Base-by-base conservation (phyloP, 2,888 invertebrate genomes). In the Sarcophaga caerulescens region DNA sequence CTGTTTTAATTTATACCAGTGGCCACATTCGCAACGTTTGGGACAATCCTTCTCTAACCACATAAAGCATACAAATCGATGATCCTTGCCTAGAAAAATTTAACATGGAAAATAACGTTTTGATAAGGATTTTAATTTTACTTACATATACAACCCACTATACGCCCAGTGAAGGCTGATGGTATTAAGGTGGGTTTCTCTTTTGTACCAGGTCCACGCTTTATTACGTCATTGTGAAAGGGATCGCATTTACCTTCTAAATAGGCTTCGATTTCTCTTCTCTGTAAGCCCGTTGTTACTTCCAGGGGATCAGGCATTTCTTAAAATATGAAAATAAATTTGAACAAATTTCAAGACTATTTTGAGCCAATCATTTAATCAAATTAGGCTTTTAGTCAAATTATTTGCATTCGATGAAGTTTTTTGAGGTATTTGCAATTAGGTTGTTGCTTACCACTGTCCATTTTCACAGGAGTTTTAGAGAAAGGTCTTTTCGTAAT, bases 11-110 rank as follows among this genome's bases (percentile, higher is more conserved):
- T 97, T 97, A 94, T 97, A 99, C 97, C 97, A 99, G 93, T 98
- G 96, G 68, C 99, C 99, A 93, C 99, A 99, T 91, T 97, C 97
- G 92, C 99, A 99, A 89, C 99, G 96, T 91, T 97, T 97, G 73
- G 98, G 96, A 88, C 95, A 95, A 35, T 97, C 99, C 94, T 96
- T 95, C 93, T 98, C 96, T 89, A 99, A 93, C 97, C 98, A 98
- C 96, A 99, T 98, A 97, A 98, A 99, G 91, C 96, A 97, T 88
- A 99, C 95, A 82, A 95, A 94, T 21, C 97, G 95, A 91, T 99
- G 99, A 92, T 97, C 98, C 93, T 98, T 97, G 92, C 95, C 95
- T 95, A 4, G 35, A 35, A 35, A 35, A 35, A 35, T 10, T 35
- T 1, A 79, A 65, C 21, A 82, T 91, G 92, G 89, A 84, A 47